Conservation (phyloP, 2,888 invertebrate species). For the Drosophila aldrichi region DNA sequence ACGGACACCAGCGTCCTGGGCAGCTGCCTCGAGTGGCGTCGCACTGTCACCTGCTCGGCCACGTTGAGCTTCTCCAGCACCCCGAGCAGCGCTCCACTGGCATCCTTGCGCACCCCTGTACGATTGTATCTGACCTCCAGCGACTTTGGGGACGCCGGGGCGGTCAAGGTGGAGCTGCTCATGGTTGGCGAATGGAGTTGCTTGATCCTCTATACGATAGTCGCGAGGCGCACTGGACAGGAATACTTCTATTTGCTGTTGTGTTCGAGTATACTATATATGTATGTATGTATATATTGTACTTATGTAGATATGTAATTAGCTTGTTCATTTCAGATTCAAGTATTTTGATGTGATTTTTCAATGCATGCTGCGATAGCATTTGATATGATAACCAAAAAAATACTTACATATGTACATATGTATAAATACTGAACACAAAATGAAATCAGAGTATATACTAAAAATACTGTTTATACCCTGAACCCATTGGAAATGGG, state of each 20-base stretch:
- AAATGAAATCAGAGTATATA: no score
- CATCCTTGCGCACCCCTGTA: background rate
- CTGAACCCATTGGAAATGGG: no score
- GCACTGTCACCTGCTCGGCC: slow-evolving; percentile 27
- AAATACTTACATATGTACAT: no score
- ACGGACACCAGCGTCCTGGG: slow-evolving; percentile 9
- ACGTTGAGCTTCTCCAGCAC: slow-evolving; percentile 26
- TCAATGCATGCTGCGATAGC: background rate
- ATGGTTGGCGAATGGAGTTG: background rate
- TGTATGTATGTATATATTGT: no score
- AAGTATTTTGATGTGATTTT: no score
- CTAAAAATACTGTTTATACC: no score
- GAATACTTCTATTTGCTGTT: background rate
- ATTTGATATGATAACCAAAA: no score
- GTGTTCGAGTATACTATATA: background rate
- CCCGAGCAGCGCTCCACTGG: background rate
- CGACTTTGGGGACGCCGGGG: background rate
- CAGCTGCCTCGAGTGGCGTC: slow-evolving; percentile 9
- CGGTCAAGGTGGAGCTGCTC: slow-evolving; percentile 1
- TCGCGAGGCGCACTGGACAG: background rate
- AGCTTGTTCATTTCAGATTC: background rate
- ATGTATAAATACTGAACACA: no score
- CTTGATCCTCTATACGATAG: background rate
- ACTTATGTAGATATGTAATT: background rate
- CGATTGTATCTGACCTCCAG: background rate